phyloP scores from a whole-genome alignment of 2,797 vertebrate genomes.

The Anguilla pacifica region DNA sequence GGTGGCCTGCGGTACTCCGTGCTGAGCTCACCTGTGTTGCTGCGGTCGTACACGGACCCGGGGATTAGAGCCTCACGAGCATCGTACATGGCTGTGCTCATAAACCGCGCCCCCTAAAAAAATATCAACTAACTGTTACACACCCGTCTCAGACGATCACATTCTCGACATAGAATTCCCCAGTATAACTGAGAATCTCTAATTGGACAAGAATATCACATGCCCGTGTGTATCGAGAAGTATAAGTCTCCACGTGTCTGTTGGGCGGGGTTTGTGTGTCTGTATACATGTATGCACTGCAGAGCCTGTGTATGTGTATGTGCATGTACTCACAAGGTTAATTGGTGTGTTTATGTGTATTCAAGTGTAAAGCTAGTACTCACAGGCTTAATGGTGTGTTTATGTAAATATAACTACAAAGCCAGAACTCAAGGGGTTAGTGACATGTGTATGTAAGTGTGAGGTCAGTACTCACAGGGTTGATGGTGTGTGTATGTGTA shows the following conservation, averaged over 20 bases:
- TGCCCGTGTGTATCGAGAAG: background rate
- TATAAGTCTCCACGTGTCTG: background rate
- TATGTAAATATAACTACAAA: background rate
- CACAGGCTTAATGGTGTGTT: too few relatives aligned
- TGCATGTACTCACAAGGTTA: background rate
- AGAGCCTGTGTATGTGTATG: background rate
- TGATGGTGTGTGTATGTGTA: background rate
- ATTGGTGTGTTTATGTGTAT: too few relatives aligned
- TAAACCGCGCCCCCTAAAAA: conserved; percentile 93
- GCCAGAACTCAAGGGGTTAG: background rate
- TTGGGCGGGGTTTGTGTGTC: background rate
- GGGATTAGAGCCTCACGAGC: conserved; percentile 97
- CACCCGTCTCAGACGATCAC: background rate
- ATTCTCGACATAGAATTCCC: background rate
- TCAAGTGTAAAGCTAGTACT: too few relatives aligned
- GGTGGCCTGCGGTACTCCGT: background rate
- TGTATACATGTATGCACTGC: background rate
- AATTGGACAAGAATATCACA: background rate
- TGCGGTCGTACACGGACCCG: conserved; percentile 94
- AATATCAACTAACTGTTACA: background rate
- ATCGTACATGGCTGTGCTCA: conserved; percentile 99
- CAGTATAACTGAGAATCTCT: background rate
- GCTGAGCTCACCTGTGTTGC: conserved; percentile 80
- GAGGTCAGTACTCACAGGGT: background rate
- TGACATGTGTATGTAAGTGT: background rate